Conservation (phyloP, 2,113 vertebrate species). For the Salvelinus fontinalis region DNA sequence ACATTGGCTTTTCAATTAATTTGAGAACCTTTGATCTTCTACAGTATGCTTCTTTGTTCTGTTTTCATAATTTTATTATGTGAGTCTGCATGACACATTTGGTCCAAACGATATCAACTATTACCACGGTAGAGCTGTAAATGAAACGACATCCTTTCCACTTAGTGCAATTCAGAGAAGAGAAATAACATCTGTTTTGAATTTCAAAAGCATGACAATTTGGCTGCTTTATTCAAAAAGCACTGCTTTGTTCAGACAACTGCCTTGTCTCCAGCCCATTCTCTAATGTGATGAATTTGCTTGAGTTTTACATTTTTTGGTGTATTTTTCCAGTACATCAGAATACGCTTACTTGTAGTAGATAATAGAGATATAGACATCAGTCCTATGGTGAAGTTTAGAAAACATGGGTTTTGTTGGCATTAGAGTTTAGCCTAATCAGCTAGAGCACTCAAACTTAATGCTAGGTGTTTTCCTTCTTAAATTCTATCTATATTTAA, state of each 20-base stretch:
- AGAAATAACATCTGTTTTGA: not conserved
- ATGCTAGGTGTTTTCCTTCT: conserved; percentile 38
- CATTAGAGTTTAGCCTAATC: conserved; percentile 48
- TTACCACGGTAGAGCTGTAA: conserved; percentile 56
- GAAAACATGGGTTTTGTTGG: conserved; percentile 37
- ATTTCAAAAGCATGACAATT: conserved; percentile 57
- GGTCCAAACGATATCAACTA: conserved; percentile 31
- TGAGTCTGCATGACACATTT: conserved; percentile 56
- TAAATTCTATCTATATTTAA: conserved; percentile 9
- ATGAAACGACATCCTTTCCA: conserved; percentile 24
- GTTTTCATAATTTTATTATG: conserved; percentile 41
- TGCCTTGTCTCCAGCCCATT: not conserved
- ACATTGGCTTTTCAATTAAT: not conserved
- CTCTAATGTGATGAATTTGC: conserved; percentile 2
- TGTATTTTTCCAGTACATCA: conserved; percentile 26
- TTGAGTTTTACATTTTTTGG: conserved; percentile 5
- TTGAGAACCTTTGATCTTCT: conserved; percentile 13
- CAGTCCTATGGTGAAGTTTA: conserved; percentile 13
- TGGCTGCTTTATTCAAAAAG: conserved; percentile 22
- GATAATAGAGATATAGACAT: conserved; percentile 14
- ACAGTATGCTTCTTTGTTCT: not conserved
- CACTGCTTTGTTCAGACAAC: conserved; percentile 10
- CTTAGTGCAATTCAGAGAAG: conserved; percentile 30
- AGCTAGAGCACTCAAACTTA: conserved; percentile 23
- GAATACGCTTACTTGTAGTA: conserved; percentile 27